phyloP scores from a whole-genome alignment of 2,113 vertebrate species.

The Xiphophorus couchianus region DNA sequence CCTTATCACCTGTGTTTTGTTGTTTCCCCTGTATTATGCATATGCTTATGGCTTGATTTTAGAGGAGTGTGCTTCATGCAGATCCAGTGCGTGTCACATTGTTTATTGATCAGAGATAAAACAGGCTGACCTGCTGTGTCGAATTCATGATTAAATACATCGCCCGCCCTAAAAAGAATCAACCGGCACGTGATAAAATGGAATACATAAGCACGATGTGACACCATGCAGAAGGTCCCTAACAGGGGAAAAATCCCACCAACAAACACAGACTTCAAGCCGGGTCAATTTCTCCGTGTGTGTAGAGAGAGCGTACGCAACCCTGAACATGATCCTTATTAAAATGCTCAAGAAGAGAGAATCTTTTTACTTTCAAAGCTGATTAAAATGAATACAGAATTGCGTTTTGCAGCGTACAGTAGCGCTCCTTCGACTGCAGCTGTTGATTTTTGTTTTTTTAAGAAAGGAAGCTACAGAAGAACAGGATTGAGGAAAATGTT shows the following conservation, averaged over 20 bases:
- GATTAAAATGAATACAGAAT: slow-evolving; percentile 65
- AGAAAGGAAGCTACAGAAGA: slow-evolving; percentile 23
- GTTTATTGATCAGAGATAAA: slow-evolving; percentile 65
- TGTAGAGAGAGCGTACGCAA: slow-evolving; percentile 11
- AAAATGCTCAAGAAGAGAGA: slow-evolving; percentile 48
- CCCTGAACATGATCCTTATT: slow-evolving; percentile 51
- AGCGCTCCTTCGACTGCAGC: slow-evolving; percentile 41
- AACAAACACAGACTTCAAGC: slow-evolving; percentile 48
- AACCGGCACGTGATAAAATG: slow-evolving; percentile 52
- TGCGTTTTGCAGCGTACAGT: slow-evolving; percentile 31
- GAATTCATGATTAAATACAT: slow-evolving; percentile 57
- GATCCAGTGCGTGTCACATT: slow-evolving; percentile 45
- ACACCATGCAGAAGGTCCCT: slow-evolving; percentile 11
- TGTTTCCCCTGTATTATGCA: slow-evolving; percentile 38
- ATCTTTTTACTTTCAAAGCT: slow-evolving; percentile 50
- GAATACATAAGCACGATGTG: slow-evolving; percentile 59
- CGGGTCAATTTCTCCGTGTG: slow-evolving; percentile 26
- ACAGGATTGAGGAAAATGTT: slow-evolving; percentile 35
- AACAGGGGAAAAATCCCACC: slow-evolving; percentile 31
- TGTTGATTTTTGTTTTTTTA: slow-evolving; percentile 48
- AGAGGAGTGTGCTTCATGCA: slow-evolving; percentile 14
- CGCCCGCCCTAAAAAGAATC: slow-evolving; percentile 34
- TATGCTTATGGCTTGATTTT: slow-evolving; percentile 30
- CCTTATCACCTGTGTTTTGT: slow-evolving; percentile 20
- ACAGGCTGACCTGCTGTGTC: slow-evolving; percentile 38